phyloP scores from a whole-genome alignment of 1,140 invertebrate genomes.

The Idris sp. region DNA sequence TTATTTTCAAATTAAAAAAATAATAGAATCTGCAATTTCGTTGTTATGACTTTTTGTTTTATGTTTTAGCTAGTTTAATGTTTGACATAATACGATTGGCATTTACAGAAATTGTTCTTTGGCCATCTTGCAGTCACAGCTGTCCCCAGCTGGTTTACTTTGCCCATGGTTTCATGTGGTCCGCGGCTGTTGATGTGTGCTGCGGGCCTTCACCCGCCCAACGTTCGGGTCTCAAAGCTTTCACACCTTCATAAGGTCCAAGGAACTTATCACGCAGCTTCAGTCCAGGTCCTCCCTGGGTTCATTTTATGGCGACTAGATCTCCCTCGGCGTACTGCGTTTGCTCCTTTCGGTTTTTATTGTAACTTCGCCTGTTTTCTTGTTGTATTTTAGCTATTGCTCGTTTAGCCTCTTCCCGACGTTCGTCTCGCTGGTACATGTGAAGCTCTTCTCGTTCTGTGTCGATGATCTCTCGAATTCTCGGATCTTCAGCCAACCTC shows the following conservation, averaged over 20 bases:
- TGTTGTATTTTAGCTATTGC: slow-evolving; percentile 1
- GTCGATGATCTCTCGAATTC: slow-evolving; percentile 2
- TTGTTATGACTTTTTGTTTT: too few species aligned
- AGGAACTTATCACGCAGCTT: slow-evolving; percentile 2
- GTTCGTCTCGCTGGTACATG: slow-evolving; percentile 1
- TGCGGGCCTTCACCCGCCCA: too few species aligned
- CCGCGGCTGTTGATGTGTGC: too few species aligned
- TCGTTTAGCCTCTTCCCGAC: background rate
- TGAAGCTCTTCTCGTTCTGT: background rate
- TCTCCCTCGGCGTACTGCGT: background rate
- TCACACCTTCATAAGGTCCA: background rate
- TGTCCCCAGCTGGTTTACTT: too few species aligned
- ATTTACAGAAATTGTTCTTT: too few species aligned
- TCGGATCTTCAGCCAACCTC: slow-evolving; percentile 8
- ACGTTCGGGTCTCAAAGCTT: too few species aligned
- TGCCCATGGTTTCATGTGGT: too few species aligned
- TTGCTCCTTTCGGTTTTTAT: background rate
- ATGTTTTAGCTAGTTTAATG: too few species aligned
- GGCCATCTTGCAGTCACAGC: too few species aligned
- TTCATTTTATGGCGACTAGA: background rate
- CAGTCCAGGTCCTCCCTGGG: background rate
- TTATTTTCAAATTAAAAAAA: too few species aligned
- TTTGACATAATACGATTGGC: too few species aligned
- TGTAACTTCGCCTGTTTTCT: slow-evolving; percentile 1
- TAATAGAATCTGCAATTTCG: too few species aligned